A percentile compares a stretch with the other conserved stretches of the same genome.
These are phyloP conservation scores for Acanthosepion pharaonis DNA, from an alignment of 2,888 invertebrate genomes.

Conservation along the genomic window DNA sequence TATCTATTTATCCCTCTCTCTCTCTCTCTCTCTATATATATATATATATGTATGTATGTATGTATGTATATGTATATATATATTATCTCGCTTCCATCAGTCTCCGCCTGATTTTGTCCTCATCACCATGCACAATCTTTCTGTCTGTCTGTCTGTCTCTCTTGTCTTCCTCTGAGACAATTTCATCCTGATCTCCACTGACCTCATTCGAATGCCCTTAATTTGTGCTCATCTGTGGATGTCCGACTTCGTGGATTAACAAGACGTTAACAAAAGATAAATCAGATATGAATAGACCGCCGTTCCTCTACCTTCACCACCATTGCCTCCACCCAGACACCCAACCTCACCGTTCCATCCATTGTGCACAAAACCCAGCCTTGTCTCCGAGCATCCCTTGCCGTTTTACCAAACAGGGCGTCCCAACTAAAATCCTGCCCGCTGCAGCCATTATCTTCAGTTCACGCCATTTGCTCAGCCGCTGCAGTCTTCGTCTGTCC, in stretches of 20 bases:
- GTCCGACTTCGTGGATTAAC: neutral
- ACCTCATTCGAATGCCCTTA: slow-evolving; percentile 5
- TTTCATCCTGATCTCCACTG: neutral
- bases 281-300: neutral
- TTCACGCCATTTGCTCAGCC: neutral
- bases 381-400: neutral
- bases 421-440: neutral
- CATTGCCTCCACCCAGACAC: neutral
- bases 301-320: neutral
- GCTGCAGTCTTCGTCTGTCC: slow-evolving; percentile 20
- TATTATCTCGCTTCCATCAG: too few relatives aligned
- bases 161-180: neutral
- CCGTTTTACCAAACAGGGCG: neutral
- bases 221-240: slow-evolving; percentile 21
- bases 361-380: too few relatives aligned
- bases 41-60: too few relatives aligned
- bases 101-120: neutral
- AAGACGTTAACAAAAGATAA: slow-evolving; percentile 10
- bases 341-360: neutral
- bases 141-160: neutral
- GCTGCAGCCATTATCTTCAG: neutral
- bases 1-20: too few relatives aligned
- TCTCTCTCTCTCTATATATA: too few relatives aligned
- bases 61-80: too few relatives aligned
- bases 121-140: neutral